Percentiles rank a stretch among this genome's conserved stretches.
Evolutionary conservation across 1,140 invertebrate species (phyloP).

Genomic region (Belonocnema kinseyi): DNA sequence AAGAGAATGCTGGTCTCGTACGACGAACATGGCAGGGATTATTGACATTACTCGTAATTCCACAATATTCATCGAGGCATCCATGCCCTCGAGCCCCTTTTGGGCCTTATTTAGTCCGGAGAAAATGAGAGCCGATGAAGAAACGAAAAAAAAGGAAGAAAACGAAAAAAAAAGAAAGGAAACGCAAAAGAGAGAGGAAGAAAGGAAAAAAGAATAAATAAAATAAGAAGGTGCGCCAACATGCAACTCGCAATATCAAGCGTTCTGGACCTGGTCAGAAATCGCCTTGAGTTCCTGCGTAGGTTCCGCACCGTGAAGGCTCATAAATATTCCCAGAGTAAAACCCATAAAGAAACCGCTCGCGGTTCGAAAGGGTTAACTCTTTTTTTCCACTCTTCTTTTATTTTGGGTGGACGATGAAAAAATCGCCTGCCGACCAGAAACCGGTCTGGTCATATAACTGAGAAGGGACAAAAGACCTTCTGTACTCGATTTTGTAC

Average conservation of each 20-base stretch:
- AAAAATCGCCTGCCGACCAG: conserved; percentile 35
- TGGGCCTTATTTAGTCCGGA: conserved; percentile 50
- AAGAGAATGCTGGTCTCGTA: background rate
- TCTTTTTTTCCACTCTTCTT: conserved; percentile 56
- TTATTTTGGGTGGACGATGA: conserved; percentile 35
- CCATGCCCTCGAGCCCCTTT: conserved; percentile 51
- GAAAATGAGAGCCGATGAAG: conserved; percentile 23
- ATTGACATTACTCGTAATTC: conserved; percentile 40
- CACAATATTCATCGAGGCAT: conserved; percentile 58
- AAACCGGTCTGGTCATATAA: conserved; percentile 46
- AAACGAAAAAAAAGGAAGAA: conserved; percentile 10
- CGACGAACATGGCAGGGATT: conserved; percentile 34
- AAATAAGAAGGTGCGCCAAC: conserved; percentile 2
- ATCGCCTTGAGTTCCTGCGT: conserved; percentile 41
- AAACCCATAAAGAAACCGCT: conserved; percentile 73
- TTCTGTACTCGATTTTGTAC: conserved; percentile 50
- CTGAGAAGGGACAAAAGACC: conserved; percentile 53
- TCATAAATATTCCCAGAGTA: conserved; percentile 72
- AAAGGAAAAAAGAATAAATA: conserved; percentile 1
- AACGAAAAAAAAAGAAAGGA: background rate
- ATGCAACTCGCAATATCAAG: conserved; percentile 20
- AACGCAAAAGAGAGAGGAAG: background rate
- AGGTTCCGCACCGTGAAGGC: conserved; percentile 58
- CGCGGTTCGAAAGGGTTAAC: conserved; percentile 69
- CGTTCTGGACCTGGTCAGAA: conserved; percentile 21